Evolutionary conservation across 2,797 vertebrate genomes (phyloP).

Genomic region (Masticophis lateralis): DNA sequence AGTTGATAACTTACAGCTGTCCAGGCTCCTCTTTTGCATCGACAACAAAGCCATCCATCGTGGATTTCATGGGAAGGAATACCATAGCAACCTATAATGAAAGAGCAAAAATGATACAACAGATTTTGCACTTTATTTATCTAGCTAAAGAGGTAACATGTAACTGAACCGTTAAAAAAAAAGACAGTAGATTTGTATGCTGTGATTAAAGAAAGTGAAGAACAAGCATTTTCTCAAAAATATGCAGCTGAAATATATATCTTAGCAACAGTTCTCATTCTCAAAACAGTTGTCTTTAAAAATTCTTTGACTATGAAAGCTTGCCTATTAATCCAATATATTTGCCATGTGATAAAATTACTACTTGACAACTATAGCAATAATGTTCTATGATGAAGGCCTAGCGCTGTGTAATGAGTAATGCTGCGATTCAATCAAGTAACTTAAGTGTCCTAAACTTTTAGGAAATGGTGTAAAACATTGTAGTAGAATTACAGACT

Average conservation of each 20-base stretch:
- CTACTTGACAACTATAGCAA: background rate
- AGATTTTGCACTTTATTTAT: constrained; percentile 47
- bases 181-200: constrained; percentile 6
- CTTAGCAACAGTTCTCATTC: background rate
- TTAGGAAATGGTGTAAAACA: background rate
- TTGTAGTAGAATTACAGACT: background rate
- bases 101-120: constrained; percentile 50
- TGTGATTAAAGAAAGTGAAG: constrained; percentile 1
- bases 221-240: background rate
- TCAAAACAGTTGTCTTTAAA: constrained; percentile 11
- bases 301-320: background rate
- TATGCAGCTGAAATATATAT: background rate
- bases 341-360: constrained; percentile 7
- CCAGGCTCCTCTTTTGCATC: constrained; percentile 83
- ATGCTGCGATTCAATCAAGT: background rate
- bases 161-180: constrained; percentile 33
- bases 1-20: constrained; percentile 82
- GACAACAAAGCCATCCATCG: constrained; percentile 88
- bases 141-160: constrained; percentile 20
- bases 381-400: background rate
- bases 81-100: constrained; percentile 89
- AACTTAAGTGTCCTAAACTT: background rate
- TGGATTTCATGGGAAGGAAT: constrained; percentile 79
- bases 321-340: background rate
- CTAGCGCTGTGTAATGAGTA: background rate